Conservation (phyloP, 2,888 invertebrate genomes). For the Nemoura dubitans region DNA sequence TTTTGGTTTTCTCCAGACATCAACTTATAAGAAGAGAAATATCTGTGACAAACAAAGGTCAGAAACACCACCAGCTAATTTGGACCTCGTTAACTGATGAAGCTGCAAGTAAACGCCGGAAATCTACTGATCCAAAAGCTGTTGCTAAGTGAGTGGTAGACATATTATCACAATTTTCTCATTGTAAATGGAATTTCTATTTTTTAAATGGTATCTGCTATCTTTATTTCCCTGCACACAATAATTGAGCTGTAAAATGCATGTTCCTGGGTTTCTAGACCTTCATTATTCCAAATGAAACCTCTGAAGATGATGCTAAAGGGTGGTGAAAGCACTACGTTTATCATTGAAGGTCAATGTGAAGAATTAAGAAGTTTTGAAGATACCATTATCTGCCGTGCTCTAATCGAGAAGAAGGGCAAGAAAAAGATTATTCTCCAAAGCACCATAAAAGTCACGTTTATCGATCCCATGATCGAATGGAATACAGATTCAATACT, state of each 20-base stretch:
- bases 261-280: not conserved
- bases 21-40: not conserved
- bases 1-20: not conserved
- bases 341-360: constrained; percentile 60
- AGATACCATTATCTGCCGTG: constrained; percentile 69
- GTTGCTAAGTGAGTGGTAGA: constrained; percentile 40
- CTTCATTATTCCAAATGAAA: constrained; percentile 57
- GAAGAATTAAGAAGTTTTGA: constrained; percentile 59
- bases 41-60: constrained; percentile 1
- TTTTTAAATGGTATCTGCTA: not conserved
- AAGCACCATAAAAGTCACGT: constrained; percentile 65
- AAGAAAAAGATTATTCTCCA: constrained; percentile 65
- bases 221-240: no score
- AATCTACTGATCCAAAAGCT: constrained; percentile 56
- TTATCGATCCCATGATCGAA: constrained; percentile 68
- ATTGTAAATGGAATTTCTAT: constrained; percentile 62
- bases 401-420: constrained; percentile 64
- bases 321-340: constrained; percentile 61
- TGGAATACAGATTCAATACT: constrained; percentile 63
- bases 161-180: constrained; percentile 61
- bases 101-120: not conserved
- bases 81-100: not conserved
- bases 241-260: no score
- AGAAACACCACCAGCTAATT: not conserved
- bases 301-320: constrained; percentile 55